These are phyloP conservation scores for Apostichopus parvimensis DNA, from an alignment of 35 echinoderm and acorn worm species.

Conservation along the genomic window DNA sequence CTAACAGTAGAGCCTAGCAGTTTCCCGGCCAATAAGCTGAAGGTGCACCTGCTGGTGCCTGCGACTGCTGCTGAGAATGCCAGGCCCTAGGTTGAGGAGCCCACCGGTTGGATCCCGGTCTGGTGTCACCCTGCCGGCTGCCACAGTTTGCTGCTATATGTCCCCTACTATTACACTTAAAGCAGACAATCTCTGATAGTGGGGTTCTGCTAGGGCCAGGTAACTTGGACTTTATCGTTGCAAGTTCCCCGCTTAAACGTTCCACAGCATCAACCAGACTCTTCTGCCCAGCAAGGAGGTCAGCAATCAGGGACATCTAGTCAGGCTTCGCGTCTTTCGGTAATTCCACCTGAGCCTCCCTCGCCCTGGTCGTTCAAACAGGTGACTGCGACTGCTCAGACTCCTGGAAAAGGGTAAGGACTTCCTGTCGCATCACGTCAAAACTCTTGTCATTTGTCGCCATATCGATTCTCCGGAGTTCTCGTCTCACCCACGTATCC, in stretches of 20 bases:
- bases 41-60: background rate
- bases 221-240: background rate
- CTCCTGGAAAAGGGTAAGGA: constrained; percentile 39
- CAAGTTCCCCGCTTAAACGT: background rate
- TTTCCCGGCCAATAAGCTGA: background rate
- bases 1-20: background rate
- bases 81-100: background rate
- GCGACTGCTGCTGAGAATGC: too few relatives aligned
- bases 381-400: background rate
- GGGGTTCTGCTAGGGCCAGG: background rate
- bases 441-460: constrained; percentile 16
- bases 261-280: background rate
- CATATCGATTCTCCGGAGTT: constrained; percentile 55
- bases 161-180: too few relatives aligned
- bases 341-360: background rate
- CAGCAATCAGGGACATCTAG: background rate
- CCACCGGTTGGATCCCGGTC: background rate
- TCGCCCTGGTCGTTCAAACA: background rate
- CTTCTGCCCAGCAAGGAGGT: constrained; percentile 32
- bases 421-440: constrained; percentile 56
- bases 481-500: constrained; percentile 54
- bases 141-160: too few relatives aligned
- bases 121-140: too few relatives aligned
- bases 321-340: background rate
- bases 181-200: background rate